phyloP scores from a whole-genome alignment of 2,113 vertebrate species.

The Microtus richardsoni region DNA sequence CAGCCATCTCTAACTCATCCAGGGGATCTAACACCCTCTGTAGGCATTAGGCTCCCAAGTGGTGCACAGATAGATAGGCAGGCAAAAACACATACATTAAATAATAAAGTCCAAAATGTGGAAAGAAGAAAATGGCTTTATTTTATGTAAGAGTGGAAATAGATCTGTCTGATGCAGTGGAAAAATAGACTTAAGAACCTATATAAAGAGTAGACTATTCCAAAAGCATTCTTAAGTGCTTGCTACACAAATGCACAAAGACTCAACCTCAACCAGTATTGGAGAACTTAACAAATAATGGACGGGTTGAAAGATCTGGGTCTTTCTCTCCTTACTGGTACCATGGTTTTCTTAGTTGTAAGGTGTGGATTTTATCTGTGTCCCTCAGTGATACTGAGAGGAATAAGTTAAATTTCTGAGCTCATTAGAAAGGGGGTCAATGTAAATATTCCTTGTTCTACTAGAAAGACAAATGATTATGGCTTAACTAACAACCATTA shows the following conservation, averaged over 20 bases:
- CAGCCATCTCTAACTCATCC: no score
- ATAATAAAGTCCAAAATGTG: no score
- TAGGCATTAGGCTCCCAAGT: no score
- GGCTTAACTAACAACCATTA: background rate
- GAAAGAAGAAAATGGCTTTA: slow-evolving; percentile 12
- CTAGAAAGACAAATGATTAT: background rate
- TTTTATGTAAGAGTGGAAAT: slow-evolving; percentile 10
- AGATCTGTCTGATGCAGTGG: background rate
- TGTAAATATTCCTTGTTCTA: background rate
- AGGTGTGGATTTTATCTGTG: background rate
- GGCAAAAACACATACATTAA: no score
- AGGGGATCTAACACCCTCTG: no score
- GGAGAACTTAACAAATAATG: background rate
- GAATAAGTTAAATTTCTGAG: slow-evolving; percentile 15
- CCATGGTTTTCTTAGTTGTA: background rate
- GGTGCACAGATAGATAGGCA: no score
- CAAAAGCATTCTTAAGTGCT: slow-evolving; percentile 5
- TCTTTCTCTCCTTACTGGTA: background rate
- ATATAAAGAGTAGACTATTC: background rate
- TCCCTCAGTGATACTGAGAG: background rate
- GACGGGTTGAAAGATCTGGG: background rate
- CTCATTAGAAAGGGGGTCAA: background rate
- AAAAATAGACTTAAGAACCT: slow-evolving; percentile 4
- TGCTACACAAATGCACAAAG: background rate
- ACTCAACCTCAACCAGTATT: background rate